Evolutionary conservation across 2,797 vertebrate genomes (phyloP), one percentile per base, ranked within the genome.

Genomic region (Acomys russatus): DNA sequence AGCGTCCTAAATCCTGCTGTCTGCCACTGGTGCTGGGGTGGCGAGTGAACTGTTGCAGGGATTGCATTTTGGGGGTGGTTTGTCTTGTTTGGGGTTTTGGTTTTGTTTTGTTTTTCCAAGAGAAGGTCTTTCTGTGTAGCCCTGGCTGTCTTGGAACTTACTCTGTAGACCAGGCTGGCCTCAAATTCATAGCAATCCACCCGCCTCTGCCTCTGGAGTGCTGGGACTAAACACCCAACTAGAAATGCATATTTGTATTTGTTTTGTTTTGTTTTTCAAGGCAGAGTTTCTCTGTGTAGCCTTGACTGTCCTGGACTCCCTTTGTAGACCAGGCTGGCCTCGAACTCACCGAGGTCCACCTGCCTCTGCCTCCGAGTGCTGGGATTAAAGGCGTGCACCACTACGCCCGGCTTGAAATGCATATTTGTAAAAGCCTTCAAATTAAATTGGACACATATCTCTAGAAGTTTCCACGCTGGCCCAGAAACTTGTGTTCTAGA

Each of bases 401-500:
- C 6, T 9, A 23, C 12, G 0, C 74, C 74, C 49, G 38, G 6
- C 38, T 76, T 28, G n/a, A 28, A 64, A 56, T 78, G 10, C 1
- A 54, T 38, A 35, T 6, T 88, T 33, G 18, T 61, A 83, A 95
- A 90, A 35, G 9, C 33, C 33, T 82, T 14, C 73, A 66, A 83
- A 30, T 61, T 30, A 71, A 64, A 87, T 59, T 59, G 66, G 51
- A 90, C 33, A 76, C 30, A n/a, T 64, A 59, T 22, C 74, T 64
- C 51, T 70, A 66, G 70, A 84, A 80, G 79, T 66, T 71, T 66
- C 63, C 59, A 79, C 28, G 38, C 64, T 88, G 83, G 64, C 38
- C 80, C 85, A 66, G 86, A 30, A 87, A 91, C 79, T 80, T 20
- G 61, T 66, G 10, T 35, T 66, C 70, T 44, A 80, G 61, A 95